These are phyloP conservation scores for Apodemia mormo DNA, from an alignment of 2,888 invertebrate genomes.

Conservation along the genomic window DNA sequence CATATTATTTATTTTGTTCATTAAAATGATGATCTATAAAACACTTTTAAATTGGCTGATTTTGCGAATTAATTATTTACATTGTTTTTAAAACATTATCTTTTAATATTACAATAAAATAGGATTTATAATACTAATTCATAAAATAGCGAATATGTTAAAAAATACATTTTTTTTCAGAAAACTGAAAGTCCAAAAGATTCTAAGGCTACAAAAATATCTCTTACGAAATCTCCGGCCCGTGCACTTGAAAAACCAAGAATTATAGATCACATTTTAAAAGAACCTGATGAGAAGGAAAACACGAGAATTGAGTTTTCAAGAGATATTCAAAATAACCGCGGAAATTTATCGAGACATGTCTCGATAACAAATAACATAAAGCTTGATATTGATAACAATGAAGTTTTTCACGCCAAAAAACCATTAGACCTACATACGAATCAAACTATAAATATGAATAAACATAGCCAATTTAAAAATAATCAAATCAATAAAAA, in stretches of 20 bases:
- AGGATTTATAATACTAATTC: no score
- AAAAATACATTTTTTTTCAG: conserved; percentile 8
- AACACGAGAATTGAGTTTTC: not conserved
- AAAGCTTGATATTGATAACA: not conserved
- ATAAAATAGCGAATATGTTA: no score
- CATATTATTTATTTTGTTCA: no score
- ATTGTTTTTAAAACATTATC: no score
- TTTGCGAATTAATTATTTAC: no score
- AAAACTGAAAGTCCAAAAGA: conserved; percentile 28
- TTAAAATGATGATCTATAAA: no score
- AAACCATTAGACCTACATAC: not conserved
- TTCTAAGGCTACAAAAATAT: conserved; percentile 29
- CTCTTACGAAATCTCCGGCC: conserved; percentile 18
- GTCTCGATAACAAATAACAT: not conserved
- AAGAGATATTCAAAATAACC: not conserved
- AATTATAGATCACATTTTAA: conserved; percentile 54
- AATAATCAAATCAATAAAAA: not conserved
- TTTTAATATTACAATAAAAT: no score
- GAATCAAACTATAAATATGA: not conserved
- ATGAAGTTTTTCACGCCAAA: not conserved
- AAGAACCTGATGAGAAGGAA: conserved; percentile 29
- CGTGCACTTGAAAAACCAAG: conserved; percentile 43
- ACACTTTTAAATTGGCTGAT: no score
- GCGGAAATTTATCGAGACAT: not conserved
- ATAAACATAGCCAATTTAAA: not conserved